A percentile compares a stretch with the other conserved stretches of the same genome.
phyloP scores from a whole-genome alignment of 2,888 invertebrate species.

The Chorisops tibialis region DNA sequence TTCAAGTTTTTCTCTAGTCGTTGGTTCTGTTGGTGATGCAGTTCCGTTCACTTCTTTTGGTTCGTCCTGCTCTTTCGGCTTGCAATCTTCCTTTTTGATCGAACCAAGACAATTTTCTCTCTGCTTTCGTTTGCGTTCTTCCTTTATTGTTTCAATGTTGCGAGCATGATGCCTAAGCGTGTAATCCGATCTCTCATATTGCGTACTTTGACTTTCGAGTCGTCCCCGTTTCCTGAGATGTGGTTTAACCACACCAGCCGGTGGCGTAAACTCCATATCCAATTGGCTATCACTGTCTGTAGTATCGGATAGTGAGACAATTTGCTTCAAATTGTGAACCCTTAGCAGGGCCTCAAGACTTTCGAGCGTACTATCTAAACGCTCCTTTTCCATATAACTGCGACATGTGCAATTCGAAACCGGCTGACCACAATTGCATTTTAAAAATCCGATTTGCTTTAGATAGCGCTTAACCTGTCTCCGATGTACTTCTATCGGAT shows the following conservation, averaged over 20 bases:
- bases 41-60: background rate
- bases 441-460: slow-evolving; percentile 2
- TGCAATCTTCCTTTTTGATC: background rate
- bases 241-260: slow-evolving; percentile 64
- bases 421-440: slow-evolving; percentile 1
- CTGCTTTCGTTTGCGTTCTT: background rate
- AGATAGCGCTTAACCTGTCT: slow-evolving; percentile 1
- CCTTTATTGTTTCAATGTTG: background rate
- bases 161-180: background rate
- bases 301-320: slow-evolving; percentile 1
- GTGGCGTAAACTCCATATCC: slow-evolving; percentile 70
- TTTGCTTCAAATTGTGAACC: background rate
- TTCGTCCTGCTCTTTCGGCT: background rate
- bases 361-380: background rate
- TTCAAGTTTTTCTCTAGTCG: background rate
- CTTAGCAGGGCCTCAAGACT: background rate
- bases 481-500: background rate
- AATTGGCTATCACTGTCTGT: slow-evolving; percentile 42
- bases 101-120: background rate
- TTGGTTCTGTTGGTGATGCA: background rate
- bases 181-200: slow-evolving; percentile 50
- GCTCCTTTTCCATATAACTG: slow-evolving; percentile 18
- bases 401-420: slow-evolving; percentile 4
- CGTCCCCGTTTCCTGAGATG: slow-evolving; percentile 55
- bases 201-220: slow-evolving; percentile 57